A percentile compares a stretch with the other conserved stretches of the same genome.
Evolutionary conservation across 1,140 invertebrate species (phyloP).

Genomic region (Ceratina calcarata): DNA sequence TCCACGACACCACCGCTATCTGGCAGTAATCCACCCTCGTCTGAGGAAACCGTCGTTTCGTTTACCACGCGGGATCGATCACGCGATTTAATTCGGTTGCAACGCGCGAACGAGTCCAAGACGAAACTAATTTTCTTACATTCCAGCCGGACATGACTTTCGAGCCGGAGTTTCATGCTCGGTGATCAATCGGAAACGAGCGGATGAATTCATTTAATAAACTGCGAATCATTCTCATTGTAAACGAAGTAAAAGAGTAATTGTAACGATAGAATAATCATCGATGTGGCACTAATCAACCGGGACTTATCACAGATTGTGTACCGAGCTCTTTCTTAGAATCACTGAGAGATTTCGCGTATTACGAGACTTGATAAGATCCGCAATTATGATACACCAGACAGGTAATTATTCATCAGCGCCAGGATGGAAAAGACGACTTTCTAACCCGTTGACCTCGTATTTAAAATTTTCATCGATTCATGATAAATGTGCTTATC

Average conservation of each 20-base stretch:
- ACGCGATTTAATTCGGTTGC: constrained; percentile 12
- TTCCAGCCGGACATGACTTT: no score
- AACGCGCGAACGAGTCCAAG: constrained; percentile 17
- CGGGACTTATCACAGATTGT: no score
- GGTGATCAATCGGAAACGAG: background rate
- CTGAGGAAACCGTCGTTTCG: constrained; percentile 46
- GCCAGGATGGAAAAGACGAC: constrained; percentile 5
- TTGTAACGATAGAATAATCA: background rate
- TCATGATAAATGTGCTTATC: background rate
- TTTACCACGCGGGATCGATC: background rate
- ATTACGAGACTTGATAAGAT: constrained; percentile 25
- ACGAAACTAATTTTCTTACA: no score
- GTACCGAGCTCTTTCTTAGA: background rate
- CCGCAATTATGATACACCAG: constrained; percentile 16
- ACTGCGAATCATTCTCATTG: background rate
- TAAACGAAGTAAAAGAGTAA: background rate
- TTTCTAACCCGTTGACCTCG: constrained; percentile 26
- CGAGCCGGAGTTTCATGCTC: background rate
- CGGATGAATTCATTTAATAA: background rate
- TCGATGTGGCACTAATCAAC: background rate
- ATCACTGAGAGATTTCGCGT: constrained; percentile 8
- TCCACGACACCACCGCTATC: constrained; percentile 66
- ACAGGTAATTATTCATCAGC: constrained; percentile 22
- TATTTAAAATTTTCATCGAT: constrained; percentile 28
- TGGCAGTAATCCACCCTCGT: constrained; percentile 71